phyloP scores from a whole-genome alignment of 2,113 vertebrate species.

The Entelurus aequoreus region DNA sequence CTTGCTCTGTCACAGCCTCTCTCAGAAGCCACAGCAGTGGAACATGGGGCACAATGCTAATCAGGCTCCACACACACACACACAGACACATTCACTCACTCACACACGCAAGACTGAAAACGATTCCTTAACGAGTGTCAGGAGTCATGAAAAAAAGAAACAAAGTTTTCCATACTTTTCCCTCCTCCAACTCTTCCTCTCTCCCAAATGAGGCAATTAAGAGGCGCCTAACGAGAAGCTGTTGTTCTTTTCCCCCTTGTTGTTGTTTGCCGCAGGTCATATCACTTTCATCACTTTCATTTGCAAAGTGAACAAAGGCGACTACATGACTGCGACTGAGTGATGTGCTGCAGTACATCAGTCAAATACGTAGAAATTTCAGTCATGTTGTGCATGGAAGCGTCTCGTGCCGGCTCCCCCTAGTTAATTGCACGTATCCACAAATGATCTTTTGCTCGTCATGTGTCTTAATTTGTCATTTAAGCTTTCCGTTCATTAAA shows the following conservation, averaged over 20 bases:
- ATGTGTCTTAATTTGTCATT: neutral
- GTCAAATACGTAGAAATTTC: neutral
- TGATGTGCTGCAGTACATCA: conserved; percentile 2
- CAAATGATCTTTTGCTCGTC: neutral
- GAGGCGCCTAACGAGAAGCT: conserved; percentile 8
- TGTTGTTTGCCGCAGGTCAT: conserved; percentile 12
- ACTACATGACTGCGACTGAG: neutral
- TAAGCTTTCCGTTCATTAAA: neutral
- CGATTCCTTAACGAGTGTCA: conserved; percentile 39
- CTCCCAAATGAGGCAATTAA: conserved; percentile 34
- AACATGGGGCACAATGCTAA: conserved; percentile 72
- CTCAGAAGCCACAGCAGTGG: conserved; percentile 59
- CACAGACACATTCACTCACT: conserved; percentile 4
- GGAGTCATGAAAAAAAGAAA: conserved; percentile 41
- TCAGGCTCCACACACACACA: conserved; percentile 37
- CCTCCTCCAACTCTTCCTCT: neutral
- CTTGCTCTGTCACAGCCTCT: conserved; percentile 21
- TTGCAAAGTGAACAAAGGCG: neutral
- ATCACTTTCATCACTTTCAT: conserved; percentile 6
- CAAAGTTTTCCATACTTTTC: conserved; percentile 17
- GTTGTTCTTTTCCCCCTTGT: neutral
- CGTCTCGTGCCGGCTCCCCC: neutral
- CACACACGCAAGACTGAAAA: conserved; percentile 12
- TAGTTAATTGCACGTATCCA: neutral
- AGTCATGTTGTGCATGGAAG: neutral